Base-by-base conservation (phyloP, 2,888 invertebrate species). In the Drosophila hamatofila region DNA sequence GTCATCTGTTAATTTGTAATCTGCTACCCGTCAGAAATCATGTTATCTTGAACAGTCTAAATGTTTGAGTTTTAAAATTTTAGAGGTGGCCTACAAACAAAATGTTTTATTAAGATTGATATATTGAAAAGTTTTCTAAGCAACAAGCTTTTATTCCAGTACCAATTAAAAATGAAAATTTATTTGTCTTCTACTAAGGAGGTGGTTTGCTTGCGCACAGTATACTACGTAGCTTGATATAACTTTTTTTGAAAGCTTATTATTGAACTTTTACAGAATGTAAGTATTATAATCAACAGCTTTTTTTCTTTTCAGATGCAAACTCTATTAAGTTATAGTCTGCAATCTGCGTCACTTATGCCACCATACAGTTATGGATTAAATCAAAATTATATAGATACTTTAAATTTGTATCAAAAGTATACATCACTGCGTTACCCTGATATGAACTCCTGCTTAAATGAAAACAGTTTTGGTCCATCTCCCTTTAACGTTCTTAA, bases 351-450 rank as follows among this genome's bases (percentile, higher is more conserved):
- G 1, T 56, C 85, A 6, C 33, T 89, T 2, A 64, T 90, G 49
- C 82, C 83, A 18, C 82, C 81, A 25, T 82, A 81, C 25, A 80
- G 78, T 35, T 90, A 83, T 37, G 75, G 79, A 6, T 51, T 81
- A 27, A 82, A 78, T 66, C 89, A 80, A 60, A 85, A 74, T 44
- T 90, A 89, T 66, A 55, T 90, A 25, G 89, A 89, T 8, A 70
- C 82, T 12, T 72, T 83, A 27, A 80, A 72, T 39, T 39, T 80
- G 62, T 81, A 80, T 60, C 81, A 83, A 64, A 83, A 83, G 37
- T 77, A 56, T 64, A 52, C 77, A 14, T 12, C 72, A 2, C 11
- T 78, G 49, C 74, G 75, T 25, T 83, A 75, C 57, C 60, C 77
- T 8, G 80, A 80, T 18, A 60, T 82, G 9, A 78, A 59, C 30